These are phyloP conservation scores for Onychostoma macrolepis DNA, from an alignment of 2,113 vertebrate genomes.

Conservation along the genomic window DNA sequence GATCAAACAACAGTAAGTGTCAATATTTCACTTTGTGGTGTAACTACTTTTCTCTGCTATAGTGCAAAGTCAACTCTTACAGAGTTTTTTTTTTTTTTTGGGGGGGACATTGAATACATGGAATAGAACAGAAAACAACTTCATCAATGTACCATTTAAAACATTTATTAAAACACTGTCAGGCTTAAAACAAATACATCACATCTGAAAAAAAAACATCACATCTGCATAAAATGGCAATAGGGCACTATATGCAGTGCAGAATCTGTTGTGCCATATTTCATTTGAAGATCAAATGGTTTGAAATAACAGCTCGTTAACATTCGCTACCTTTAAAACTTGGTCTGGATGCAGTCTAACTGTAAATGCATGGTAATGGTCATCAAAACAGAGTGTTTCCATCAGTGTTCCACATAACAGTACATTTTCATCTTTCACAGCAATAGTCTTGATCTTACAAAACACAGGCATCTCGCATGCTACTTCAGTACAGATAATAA, in stretches of 20 bases:
- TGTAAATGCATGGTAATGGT: slow-evolving; percentile 42
- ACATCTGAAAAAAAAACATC: neutral
- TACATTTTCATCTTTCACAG: slow-evolving; percentile 53
- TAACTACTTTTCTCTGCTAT: neutral
- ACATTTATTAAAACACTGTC: slow-evolving; percentile 17
- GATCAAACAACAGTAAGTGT: neutral
- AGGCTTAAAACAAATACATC: neutral
- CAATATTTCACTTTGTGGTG: neutral
- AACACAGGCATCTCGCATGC: slow-evolving; percentile 51
- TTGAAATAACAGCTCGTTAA: slow-evolving; percentile 49
- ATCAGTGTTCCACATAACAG: slow-evolving; percentile 40
- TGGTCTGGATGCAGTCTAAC: slow-evolving; percentile 44
- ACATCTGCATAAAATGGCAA: slow-evolving; percentile 41
- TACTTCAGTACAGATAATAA: slow-evolving; percentile 47
- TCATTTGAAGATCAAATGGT: slow-evolving; percentile 52
- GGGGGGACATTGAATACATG: too few relatives aligned
- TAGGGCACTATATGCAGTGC: slow-evolving; percentile 39
- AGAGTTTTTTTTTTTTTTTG: neutral
- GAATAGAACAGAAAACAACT: neutral
- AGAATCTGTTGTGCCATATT: slow-evolving; percentile 45
- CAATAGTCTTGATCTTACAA: slow-evolving; percentile 48
- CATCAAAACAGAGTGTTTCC: slow-evolving; percentile 47
- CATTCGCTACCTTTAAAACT: slow-evolving; percentile 26
- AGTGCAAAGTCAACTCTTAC: neutral
- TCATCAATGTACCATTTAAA: neutral